A percentile compares a stretch with the other conserved stretches of the same genome.
Evolutionary conservation across 2,797 vertebrate species (phyloP).

Genomic region (Pipistrellus nathusii): DNA sequence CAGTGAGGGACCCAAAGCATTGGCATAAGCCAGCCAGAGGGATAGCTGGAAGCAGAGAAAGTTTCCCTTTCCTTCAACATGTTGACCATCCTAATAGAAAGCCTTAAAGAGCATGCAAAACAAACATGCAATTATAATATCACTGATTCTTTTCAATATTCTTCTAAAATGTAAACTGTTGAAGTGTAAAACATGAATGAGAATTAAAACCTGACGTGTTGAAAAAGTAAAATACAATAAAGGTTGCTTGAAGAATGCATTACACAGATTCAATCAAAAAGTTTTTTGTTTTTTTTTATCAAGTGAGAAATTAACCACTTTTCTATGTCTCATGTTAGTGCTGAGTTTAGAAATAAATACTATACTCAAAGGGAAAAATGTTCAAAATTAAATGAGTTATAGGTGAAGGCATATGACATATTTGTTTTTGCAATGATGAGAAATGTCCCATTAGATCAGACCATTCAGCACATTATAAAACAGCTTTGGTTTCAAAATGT

Average conservation of each 20-base stretch:
- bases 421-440: conserved; percentile 5
- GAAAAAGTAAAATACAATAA: not conserved
- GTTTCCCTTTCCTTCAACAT: conserved; percentile 33
- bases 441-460: not conserved
- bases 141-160: not conserved
- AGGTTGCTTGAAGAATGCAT: not conserved
- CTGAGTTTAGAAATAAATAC: conserved; percentile 5
- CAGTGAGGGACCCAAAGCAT: not conserved
- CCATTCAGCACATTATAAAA: not conserved
- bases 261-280: not conserved
- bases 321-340: not conserved
- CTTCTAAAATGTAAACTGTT: not conserved
- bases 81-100: not conserved
- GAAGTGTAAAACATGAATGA: not conserved
- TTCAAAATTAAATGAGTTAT: not conserved
- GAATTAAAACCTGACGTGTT: conserved; percentile 19
- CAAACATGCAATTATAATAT: not conserved
- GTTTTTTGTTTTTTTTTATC: not conserved
- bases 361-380: not conserved
- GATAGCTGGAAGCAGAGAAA: not conserved
- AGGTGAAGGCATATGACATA: not conserved
- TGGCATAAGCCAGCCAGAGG: not conserved
- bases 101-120: not conserved
- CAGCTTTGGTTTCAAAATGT: conserved; percentile 1
- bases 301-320: not conserved